Evolutionary conservation across 2,888 invertebrate genomes (phyloP).

Genomic region (Alitta virens): DNA sequence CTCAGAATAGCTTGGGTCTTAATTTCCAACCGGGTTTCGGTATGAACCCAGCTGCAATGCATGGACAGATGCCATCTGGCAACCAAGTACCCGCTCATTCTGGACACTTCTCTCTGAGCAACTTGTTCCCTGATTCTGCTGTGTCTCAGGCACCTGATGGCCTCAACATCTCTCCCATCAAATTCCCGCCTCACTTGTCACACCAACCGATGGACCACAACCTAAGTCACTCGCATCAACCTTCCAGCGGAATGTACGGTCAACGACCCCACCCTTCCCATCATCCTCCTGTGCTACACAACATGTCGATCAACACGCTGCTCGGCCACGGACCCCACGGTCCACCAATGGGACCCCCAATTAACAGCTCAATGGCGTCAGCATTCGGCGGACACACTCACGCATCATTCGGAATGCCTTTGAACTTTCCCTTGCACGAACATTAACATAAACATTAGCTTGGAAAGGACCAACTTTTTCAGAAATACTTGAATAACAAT

Average conservation of each 20-base stretch:
- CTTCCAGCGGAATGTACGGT: constrained; percentile 33
- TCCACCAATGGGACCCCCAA: constrained; percentile 37
- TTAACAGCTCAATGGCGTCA: constrained; percentile 47
- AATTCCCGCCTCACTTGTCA: constrained; percentile 45
- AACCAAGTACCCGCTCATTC: constrained; percentile 44
- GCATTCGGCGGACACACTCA: constrained; percentile 48
- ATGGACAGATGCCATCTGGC: constrained; percentile 39
- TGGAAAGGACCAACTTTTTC: too few species aligned
- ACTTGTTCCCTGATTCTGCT: constrained; percentile 49
- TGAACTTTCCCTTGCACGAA: constrained; percentile 54
- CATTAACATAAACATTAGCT: too few species aligned
- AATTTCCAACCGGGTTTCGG: constrained; percentile 51
- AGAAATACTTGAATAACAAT: too few species aligned
- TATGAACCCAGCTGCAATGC: constrained; percentile 45
- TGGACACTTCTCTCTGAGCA: constrained; percentile 49
- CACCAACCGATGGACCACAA: constrained; percentile 45
- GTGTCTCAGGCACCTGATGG: constrained; percentile 39
- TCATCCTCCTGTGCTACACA: constrained; percentile 42
- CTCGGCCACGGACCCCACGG: constrained; percentile 54
- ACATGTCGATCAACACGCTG: constrained; percentile 53
- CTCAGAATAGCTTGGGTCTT: constrained; percentile 48
- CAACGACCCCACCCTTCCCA: constrained; percentile 44
- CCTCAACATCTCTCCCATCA: constrained; percentile 53
- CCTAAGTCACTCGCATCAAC: constrained; percentile 26
- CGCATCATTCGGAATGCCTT: constrained; percentile 49